phyloP scores from a whole-genome alignment of 2,888 invertebrate genomes.

The Eumerus sabulonum region DNA sequence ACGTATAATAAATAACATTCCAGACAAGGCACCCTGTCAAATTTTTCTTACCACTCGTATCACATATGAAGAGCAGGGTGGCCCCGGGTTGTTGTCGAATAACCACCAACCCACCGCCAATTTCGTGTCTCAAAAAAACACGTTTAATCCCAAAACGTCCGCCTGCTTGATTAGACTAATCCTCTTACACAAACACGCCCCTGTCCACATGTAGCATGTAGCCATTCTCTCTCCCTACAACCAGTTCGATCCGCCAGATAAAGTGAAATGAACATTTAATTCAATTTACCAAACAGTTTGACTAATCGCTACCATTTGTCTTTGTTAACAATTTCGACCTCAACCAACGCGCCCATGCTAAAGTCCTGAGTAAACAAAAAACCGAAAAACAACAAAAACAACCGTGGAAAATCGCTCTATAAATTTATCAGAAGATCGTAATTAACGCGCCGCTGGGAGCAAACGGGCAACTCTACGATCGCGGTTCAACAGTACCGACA shows the following conservation, averaged over 20 bases:
- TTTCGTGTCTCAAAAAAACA: no score
- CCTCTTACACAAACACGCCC: constrained; percentile 22
- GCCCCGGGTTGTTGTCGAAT: no score
- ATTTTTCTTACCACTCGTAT: no score
- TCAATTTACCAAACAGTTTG: constrained; percentile 55
- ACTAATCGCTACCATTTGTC: constrained; percentile 50
- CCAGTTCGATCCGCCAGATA: background rate
- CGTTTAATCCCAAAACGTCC: no score
- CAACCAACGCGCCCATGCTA: constrained; percentile 17
- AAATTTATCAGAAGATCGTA: constrained; percentile 58
- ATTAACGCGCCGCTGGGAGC: constrained; percentile 48
- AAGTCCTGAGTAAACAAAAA: constrained; percentile 3
- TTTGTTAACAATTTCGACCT: constrained; percentile 42
- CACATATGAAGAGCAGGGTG: no score
- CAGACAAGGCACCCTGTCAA: no score
- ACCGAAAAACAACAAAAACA: background rate
- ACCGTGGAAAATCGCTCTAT: background rate
- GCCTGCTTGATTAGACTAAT: constrained; percentile 33
- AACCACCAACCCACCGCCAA: no score
- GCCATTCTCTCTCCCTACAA: background rate
- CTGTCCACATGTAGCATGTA: background rate
- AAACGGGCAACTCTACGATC: constrained; percentile 16
- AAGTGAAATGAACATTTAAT: constrained; percentile 32
- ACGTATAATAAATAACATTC: no score
- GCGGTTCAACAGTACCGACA: no score